Conservation (phyloP, 2,113 vertebrate species). For the Toxostoma redivivum region DNA sequence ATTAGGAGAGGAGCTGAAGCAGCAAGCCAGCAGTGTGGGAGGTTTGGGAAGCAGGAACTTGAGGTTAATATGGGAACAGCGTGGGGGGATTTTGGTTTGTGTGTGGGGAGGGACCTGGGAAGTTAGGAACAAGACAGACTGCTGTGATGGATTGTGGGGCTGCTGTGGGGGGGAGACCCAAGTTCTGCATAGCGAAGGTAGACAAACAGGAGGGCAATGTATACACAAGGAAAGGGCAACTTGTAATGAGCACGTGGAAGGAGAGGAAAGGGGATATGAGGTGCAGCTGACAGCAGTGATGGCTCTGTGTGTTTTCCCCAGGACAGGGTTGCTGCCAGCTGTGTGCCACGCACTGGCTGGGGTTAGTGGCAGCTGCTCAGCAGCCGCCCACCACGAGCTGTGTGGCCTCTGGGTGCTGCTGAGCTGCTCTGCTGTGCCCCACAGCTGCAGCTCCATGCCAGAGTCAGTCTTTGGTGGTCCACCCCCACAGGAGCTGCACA, state of each 20-base stretch:
- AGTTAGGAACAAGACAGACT: background rate
- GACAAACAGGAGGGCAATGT: background rate
- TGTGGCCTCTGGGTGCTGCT: background rate
- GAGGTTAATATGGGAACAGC: conserved; percentile 29
- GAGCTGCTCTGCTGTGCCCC: background rate
- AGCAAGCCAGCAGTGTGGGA: conserved; percentile 28
- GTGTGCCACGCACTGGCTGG: background rate
- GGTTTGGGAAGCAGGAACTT: conserved; percentile 36
- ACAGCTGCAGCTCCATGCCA: background rate
- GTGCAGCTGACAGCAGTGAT: background rate
- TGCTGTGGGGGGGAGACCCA: background rate
- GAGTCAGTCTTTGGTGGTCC: background rate
- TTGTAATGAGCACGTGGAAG: background rate
- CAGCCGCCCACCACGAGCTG: background rate
- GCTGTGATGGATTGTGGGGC: background rate
- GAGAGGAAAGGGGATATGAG: background rate
- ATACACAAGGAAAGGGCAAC: background rate
- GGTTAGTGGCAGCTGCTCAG: background rate
- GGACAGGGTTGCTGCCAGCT: background rate
- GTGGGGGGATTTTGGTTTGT: background rate
- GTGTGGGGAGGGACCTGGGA: background rate
- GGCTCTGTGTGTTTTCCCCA: background rate
- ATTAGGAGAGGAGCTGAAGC: background rate
- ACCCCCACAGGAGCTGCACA: fast-evolving
- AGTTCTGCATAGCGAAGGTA: background rate